Conservation (phyloP, 2,113 vertebrate species). For the Pterocles burchelli region DNA sequence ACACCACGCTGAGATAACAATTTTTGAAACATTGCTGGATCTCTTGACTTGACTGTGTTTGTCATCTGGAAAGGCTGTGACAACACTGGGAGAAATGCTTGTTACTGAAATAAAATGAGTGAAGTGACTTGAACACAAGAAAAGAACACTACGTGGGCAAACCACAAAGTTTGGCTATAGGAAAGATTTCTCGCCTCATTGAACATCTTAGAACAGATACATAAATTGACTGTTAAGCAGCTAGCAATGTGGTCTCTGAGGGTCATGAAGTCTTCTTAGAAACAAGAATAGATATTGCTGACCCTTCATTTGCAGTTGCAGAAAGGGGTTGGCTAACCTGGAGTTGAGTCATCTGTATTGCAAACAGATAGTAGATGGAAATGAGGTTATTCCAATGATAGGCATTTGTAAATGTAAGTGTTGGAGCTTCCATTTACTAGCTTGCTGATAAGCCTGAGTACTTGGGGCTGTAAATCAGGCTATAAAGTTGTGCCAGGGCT, state of each 20-base stretch:
- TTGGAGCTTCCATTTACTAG: background rate
- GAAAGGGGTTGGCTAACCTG: background rate
- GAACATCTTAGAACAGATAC: background rate
- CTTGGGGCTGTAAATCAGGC: background rate
- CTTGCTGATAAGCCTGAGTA: background rate
- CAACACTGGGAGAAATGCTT: background rate
- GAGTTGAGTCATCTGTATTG: background rate
- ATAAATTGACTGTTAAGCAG: background rate
- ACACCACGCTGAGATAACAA: background rate
- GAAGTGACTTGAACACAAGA: background rate
- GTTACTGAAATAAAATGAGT: background rate
- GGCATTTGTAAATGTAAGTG: background rate
- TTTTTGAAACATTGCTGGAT: background rate
- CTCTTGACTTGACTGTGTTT: background rate
- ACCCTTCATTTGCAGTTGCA: background rate
- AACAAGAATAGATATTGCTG: constrained; percentile 5
- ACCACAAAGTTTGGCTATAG: background rate
- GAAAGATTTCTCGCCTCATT: background rate
- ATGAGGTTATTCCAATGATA: background rate
- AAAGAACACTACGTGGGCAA: accelerated
- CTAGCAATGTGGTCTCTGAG: background rate
- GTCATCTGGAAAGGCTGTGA: background rate
- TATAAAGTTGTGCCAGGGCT: background rate
- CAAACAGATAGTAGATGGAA: background rate
- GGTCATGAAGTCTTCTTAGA: background rate